These are phyloP conservation scores for Bergia sp. DNA, from an alignment of 92 coral and sea anemone genomes.

Conservation along the genomic window DNA sequence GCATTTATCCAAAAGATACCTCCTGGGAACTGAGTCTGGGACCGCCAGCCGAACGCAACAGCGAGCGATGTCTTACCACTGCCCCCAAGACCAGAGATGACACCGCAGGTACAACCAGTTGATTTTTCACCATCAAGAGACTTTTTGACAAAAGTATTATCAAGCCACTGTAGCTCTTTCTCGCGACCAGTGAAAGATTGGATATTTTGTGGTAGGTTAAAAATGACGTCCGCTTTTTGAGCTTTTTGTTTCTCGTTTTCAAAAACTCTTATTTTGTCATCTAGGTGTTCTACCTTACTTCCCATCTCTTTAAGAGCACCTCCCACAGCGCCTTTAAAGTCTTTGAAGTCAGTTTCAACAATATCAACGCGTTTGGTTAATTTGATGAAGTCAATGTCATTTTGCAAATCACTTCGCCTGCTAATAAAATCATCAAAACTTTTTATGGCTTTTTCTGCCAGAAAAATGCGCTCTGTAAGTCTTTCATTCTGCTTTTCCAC, in stretches of 20 bases:
- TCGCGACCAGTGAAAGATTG: constrained; percentile 8
- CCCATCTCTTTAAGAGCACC: neutral
- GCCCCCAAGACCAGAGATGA: constrained; percentile 7
- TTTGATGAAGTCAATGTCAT: neutral
- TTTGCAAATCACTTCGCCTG: neutral
- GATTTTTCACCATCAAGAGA: neutral
- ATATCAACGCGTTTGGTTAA: neutral
- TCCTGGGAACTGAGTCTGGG: neutral
- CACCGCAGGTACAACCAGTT: constrained; percentile 13
- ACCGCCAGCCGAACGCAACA: constrained; percentile 4
- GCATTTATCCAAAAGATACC: constrained; percentile 32
- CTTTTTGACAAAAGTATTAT: neutral
- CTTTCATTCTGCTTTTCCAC: neutral
- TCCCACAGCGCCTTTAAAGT: no score
- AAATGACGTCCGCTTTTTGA: neutral
- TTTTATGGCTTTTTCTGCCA: neutral
- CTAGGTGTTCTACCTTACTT: neutral
- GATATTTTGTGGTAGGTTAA: neutral
- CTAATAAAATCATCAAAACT: neutral
- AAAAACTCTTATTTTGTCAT: neutral
- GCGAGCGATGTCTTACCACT: constrained; percentile 13
- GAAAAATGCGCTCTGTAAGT: neutral
- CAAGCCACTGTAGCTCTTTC: neutral
- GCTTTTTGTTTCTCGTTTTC: neutral
- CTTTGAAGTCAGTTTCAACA: neutral